phyloP scores from a whole-genome alignment of 2,888 invertebrate species.

The Sarcophaga carnaria region DNA sequence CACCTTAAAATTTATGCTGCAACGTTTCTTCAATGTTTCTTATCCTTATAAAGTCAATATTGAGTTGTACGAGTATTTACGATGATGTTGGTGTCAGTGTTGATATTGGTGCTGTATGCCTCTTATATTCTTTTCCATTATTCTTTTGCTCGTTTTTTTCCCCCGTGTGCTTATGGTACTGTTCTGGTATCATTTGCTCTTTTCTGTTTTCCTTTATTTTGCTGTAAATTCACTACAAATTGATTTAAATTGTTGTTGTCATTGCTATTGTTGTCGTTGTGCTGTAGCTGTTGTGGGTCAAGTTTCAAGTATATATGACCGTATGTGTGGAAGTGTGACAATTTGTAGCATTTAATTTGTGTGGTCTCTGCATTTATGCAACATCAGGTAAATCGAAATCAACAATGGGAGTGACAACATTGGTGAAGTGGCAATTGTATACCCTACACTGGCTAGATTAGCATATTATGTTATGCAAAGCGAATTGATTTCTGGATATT shows the following conservation, averaged over 20 bases:
- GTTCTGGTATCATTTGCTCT: background rate
- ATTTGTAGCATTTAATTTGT: background rate
- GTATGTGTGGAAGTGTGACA: background rate
- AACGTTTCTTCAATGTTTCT: no score
- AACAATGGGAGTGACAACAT: background rate
- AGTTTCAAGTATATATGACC: background rate
- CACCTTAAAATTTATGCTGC: no score
- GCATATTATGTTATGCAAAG: no score
- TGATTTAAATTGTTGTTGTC: conserved; percentile 62
- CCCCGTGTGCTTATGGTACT: no score
- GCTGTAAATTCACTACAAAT: conserved; percentile 59
- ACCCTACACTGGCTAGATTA: no score
- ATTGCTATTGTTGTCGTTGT: background rate
- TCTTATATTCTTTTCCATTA: no score
- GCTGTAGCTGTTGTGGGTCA: conserved; percentile 10
- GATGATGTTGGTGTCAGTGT: background rate
- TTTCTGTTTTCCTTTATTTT: conserved; percentile 27
- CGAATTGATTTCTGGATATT: no score
- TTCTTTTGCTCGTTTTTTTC: background rate
- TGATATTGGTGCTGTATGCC: no score
- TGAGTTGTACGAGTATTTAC: no score
- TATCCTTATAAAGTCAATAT: no score
- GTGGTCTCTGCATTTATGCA: conserved; percentile 21
- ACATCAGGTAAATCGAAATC: background rate
- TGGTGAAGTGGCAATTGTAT: no score